Evolutionary conservation across 2,888 invertebrate genomes (phyloP), one percentile per base, ranked within the genome.

Genomic region (Elegia similella): DNA sequence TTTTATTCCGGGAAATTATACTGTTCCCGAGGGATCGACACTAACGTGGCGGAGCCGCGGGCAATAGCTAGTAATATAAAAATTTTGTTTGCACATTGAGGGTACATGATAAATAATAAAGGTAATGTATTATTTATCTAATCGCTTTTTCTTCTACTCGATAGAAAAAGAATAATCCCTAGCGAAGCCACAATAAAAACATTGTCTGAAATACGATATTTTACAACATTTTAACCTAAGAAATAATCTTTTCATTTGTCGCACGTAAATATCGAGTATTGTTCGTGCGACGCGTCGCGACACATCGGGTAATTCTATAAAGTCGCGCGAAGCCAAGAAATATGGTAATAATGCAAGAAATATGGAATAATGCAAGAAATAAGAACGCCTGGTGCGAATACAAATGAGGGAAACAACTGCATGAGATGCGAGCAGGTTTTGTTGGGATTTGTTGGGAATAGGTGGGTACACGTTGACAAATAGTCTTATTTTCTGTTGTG

Each of bases 291-390:
- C 42, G 42, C 38, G 38, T 2, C 53, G 44, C 54, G 44, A 55
- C 46, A 55, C 44, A 55, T 46, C 54, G 44, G 12, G 46, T 53
- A 43, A 55, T 55, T 43, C 53, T 53, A 55, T 55, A 55, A 55
- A 55, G 54, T 55, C 54, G 32, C 32, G 15, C 34, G 15, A 55
- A 55, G 54, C 54, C 43, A 55, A 44, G 54, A 46, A 55, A 55
- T 55, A 55, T 46, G 44, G 44, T 55, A 55, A 55, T 55, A 55
- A 55, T 55, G 54, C 32, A 52, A 52, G 29, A 57, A 38, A 57
- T 44, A 48, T 43, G 29, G 58, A 58, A 60, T 60, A 60, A 60
- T 60, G 56, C 58, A 61, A 59, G 61, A 61, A 61, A 61, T 61
- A 48, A 61, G 56, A 30, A 38, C 38, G 55, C 57, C 55, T 52